Evolutionary conservation across 1,140 invertebrate genomes (phyloP).

Genomic region (Samia ricini): DNA sequence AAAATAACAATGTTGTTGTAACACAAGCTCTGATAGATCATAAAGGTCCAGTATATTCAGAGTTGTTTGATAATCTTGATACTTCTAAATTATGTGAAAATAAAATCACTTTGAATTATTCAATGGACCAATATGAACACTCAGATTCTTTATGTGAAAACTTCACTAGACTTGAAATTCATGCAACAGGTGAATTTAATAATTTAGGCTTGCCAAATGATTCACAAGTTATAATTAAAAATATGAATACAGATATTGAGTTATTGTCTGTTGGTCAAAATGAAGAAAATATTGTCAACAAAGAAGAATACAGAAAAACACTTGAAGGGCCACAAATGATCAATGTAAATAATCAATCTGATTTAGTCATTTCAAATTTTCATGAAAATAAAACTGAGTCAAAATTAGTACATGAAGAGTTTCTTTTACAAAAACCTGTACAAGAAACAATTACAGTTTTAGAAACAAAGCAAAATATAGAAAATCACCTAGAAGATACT

Average conservation of each 20-base stretch:
- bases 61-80: neutral
- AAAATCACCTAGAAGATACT: neutral
- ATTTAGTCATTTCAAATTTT: neutral
- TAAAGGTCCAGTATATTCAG: neutral
- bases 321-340: neutral
- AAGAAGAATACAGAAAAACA: neutral
- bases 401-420: neutral
- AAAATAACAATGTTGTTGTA: neutral
- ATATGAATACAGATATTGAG: too few relatives aligned
- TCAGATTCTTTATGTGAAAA: neutral
- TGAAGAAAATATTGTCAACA: too few relatives aligned
- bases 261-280: too few relatives aligned
- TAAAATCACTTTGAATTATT: neutral
- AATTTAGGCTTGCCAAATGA: too few relatives aligned
- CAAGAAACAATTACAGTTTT: neutral
- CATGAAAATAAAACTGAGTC: neutral
- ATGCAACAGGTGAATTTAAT: too few relatives aligned
- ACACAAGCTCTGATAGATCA: neutral
- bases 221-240: too few relatives aligned
- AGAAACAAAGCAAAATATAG: neutral
- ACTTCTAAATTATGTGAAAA: neutral
- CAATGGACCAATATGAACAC: neutral
- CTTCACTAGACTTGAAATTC: too few relatives aligned
- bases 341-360: neutral
- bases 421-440: neutral